A percentile compares a stretch with the other conserved stretches of the same genome.
phyloP scores from a whole-genome alignment of 1,140 invertebrate genomes.

The Thalassaphorura encarpata region DNA sequence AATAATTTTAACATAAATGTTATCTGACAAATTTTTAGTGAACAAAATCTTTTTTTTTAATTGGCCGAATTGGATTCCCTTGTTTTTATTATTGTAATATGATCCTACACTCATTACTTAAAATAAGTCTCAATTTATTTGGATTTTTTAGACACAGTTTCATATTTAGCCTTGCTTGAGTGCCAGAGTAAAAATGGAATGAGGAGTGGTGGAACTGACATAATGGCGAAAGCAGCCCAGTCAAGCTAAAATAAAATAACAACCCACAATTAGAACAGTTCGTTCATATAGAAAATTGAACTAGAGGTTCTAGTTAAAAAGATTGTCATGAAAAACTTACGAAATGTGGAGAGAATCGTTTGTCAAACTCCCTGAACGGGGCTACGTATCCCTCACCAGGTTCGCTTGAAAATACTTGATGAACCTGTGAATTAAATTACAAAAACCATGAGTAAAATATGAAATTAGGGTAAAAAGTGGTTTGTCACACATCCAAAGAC shows the following conservation, averaged over 20 bases:
- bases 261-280: conserved; percentile 4
- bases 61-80: no score
- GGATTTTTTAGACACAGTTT: conserved; percentile 38
- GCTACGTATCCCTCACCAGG: conserved; percentile 95
- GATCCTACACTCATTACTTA: no score
- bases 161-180: conserved; percentile 90
- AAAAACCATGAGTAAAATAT: background rate
- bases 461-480: no score
- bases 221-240: conserved; percentile 92
- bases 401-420: conserved; percentile 83
- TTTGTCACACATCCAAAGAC: no score
- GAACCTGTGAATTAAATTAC: conserved; percentile 49
- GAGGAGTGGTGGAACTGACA: conserved; percentile 87
- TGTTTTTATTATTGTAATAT: no score
- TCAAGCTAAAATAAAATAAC: conserved; percentile 56
- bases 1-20: no score
- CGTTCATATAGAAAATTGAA: background rate
- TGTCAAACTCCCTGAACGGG: conserved; percentile 90
- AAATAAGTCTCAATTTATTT: conserved; percentile 26
- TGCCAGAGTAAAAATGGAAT: conserved; percentile 92
- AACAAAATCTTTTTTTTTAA: no score
- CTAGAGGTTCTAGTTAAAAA: background rate
- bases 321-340: conserved; percentile 43
- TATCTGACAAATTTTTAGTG: no score
- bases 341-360: conserved; percentile 94